Evolutionary conservation across 2,888 invertebrate species (phyloP), one percentile per base, ranked within the genome.

Genomic region (Diaphora mendica): DNA sequence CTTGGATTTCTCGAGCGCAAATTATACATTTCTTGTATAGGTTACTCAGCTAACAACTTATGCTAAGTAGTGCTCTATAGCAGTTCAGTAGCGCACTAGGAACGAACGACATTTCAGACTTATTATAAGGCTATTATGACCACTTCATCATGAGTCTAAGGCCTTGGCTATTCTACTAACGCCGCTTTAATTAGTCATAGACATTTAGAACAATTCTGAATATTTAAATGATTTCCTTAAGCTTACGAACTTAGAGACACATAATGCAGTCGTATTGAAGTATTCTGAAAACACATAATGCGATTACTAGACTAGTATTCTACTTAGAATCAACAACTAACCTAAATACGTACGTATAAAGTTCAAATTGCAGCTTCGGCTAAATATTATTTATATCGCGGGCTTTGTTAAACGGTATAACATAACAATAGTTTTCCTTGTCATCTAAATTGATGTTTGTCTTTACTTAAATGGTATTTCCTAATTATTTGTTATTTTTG

Each of bases 371-470:
- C 55, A 26, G 30, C 55, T 33, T 55, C 17, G 17, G 20, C n/a
- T 35, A 5, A 55, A 5, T 13, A 68, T 68, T 23, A 9, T 26
- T 35, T 55, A 1, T 55, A 39, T 55, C 17, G 33, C 20, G 15
- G 51, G 33, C 20, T 44, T 20, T 33, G 44, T 67, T 44, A 3
- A 20, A 11, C 30, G 48, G 30, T 44, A 9, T 67, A 30, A 44
- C 44, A 48, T 67, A 13, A 67, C 48, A 67, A 48, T 71, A 71
- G 67, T 71, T 55, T 67, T 59, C 51, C 39, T 55, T 55, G 39
- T 59, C 17, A 71, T 71, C 67, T 71, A 66, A 66, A 48, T 67
- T 48, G 55, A 71, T 23, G 71, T 67, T 55, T 71, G 42, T 71
- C 65, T 55, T 23, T 23, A 59, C 66, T 71, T 42, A 59, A 67